Evolutionary conservation across 1,140 invertebrate species (phyloP).

Genomic region (Trachymyrmex cornetzi): DNA sequence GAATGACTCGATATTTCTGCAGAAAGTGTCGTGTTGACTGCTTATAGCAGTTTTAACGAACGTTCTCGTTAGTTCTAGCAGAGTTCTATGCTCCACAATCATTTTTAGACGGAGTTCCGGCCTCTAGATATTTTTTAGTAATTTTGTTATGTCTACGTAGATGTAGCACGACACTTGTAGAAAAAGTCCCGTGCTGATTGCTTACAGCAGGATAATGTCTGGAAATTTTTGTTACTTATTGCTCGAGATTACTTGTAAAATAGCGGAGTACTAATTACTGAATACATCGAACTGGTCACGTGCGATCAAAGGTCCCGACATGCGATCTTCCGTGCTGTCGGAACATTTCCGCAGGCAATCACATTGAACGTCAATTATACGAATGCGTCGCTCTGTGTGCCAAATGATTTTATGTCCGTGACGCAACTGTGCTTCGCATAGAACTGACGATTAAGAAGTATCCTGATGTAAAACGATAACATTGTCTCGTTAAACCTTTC

Average conservation of each 20-base stretch:
- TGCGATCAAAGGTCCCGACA: slow-evolving; percentile 13
- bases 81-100: no score
- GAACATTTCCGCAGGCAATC: slow-evolving; percentile 26
- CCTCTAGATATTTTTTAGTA: no score
- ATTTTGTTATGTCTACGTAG: no score
- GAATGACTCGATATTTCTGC: no score
- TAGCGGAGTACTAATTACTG: slow-evolving; percentile 10
- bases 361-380: slow-evolving; percentile 42
- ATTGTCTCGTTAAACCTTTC: not conserved
- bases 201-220: no score
- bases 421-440: not conserved
- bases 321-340: slow-evolving; percentile 39
- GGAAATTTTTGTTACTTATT: not conserved
- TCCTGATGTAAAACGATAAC: not conserved
- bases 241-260: not conserved
- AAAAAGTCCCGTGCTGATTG: no score
- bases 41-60: no score
- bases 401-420: not conserved
- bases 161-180: no score
- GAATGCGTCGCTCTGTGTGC: not conserved
- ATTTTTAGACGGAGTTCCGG: no score
- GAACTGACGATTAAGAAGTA: not conserved
- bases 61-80: no score
- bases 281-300: not conserved
- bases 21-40: no score